These are phyloP conservation scores for Panagrolaimus sp. DNA, from an alignment of 1,140 invertebrate genomes.

Conservation along the genomic window DNA sequence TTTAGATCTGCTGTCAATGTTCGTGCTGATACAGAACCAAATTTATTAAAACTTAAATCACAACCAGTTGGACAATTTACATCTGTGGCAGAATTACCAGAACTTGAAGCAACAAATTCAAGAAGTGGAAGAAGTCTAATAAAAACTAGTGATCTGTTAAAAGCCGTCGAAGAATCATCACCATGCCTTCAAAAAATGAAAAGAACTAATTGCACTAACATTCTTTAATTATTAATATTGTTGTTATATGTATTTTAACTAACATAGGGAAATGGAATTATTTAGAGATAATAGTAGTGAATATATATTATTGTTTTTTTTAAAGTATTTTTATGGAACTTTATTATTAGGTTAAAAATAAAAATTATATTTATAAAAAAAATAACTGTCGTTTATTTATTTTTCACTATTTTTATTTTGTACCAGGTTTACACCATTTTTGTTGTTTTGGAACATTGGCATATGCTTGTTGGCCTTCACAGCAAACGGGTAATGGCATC, in stretches of 20 bases:
- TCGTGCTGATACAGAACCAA: slow-evolving; percentile 5
- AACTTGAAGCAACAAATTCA: neutral
- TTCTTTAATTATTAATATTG: neutral
- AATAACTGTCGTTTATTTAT: too few species aligned
- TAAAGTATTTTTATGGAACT: neutral
- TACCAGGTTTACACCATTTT: too few species aligned
- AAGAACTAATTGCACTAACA: neutral
- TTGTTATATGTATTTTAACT: neutral
- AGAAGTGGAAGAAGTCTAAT: neutral
- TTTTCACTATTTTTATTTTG: too few species aligned
- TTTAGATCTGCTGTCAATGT: neutral
- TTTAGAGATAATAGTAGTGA: neutral
- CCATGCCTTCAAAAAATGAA: neutral
- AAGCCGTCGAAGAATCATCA: neutral
- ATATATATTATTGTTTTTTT: neutral
- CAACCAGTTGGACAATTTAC: neutral
- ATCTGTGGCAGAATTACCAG: neutral
- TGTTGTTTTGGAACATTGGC: too few species aligned
- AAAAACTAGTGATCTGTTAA: neutral
- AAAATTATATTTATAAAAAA: slow-evolving; percentile 11
- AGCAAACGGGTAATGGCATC: too few species aligned
- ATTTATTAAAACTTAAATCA: neutral
- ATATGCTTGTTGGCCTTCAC: too few species aligned
- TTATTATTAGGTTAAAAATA: neutral
- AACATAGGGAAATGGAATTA: neutral